A percentile compares a stretch with the other conserved stretches of the same genome.
These are phyloP conservation scores for Chrysolina americana DNA, from an alignment of 2,888 invertebrate species.

Conservation along the genomic window DNA sequence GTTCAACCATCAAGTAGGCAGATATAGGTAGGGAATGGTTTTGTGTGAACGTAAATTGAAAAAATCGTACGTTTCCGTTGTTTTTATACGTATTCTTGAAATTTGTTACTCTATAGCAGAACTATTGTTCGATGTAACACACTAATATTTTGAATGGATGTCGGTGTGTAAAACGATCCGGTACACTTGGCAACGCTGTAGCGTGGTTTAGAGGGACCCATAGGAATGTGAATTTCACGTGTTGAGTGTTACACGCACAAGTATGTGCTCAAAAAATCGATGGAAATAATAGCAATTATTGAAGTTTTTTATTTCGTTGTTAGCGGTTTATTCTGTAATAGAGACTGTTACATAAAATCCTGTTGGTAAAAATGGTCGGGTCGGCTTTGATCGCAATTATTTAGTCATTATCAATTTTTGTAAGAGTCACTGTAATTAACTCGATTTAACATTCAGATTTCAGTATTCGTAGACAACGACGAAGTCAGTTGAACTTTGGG, in stretches of 20 bases:
- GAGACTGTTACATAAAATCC: constrained; percentile 42
- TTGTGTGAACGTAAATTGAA: too few species aligned
- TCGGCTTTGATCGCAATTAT: constrained; percentile 45
- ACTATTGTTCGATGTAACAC: neutral
- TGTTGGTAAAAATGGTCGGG: constrained; percentile 36
- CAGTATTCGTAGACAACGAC: constrained; percentile 1
- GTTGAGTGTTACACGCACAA: constrained; percentile 56
- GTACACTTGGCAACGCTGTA: constrained; percentile 31
- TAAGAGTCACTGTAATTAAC: constrained; percentile 24
- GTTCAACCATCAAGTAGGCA: too few species aligned
- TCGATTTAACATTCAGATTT: neutral
- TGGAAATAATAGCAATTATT: constrained; percentile 60
- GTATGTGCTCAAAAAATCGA: constrained; percentile 56
- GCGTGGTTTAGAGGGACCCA: constrained; percentile 49
- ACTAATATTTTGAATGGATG: neutral
- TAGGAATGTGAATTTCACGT: constrained; percentile 60
- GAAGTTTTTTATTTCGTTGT: constrained; percentile 51
- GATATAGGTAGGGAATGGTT: too few species aligned
- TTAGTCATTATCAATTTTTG: constrained; percentile 38
- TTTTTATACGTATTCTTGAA: too few species aligned
- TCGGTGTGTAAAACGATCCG: neutral
- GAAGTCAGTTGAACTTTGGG: neutral
- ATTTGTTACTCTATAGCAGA: too few species aligned
- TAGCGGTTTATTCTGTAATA: constrained; percentile 51
- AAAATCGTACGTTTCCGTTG: too few species aligned